Percentiles rank a stretch among this genome's conserved stretches.
phyloP scores from a whole-genome alignment of 2,113 vertebrate genomes.

The Canis aureus region DNA sequence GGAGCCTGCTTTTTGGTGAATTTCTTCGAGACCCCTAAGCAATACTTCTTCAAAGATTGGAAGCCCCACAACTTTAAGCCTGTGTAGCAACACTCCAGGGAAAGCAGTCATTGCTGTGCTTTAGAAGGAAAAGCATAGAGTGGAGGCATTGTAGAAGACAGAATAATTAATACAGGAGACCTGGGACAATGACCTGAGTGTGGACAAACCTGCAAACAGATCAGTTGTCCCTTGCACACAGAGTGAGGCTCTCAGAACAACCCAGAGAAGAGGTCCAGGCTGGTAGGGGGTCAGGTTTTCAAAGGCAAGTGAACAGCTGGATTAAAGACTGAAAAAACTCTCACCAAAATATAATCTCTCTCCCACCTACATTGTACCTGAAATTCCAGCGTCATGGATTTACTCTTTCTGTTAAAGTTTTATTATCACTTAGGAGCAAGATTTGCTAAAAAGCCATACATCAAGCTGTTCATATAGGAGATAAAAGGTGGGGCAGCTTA shows the following conservation, averaged over 20 bases:
- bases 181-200: no score
- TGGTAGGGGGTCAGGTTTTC: not conserved
- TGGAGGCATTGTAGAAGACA: not conserved
- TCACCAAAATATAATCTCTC: not conserved
- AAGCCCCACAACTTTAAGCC: not conserved
- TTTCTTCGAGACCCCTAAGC: not conserved
- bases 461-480: not conserved
- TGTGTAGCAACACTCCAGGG: not conserved
- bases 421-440: not conserved
- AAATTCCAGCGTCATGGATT: not conserved
- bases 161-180: not conserved
- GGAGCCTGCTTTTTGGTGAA: not conserved
- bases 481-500: not conserved
- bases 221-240: no score
- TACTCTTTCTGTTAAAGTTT: not conserved
- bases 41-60: not conserved
- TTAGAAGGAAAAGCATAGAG: no score
- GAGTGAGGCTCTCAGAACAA: not conserved
- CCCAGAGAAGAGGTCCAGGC: not conserved
- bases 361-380: not conserved
- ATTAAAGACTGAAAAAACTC: not conserved
- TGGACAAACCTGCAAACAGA: not conserved
- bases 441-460: not conserved
- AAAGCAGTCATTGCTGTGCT: rapidly evolving
- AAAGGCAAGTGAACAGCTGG: not conserved